phyloP scores from a whole-genome alignment of 2,113 vertebrate species.

The Rhea pennata region DNA sequence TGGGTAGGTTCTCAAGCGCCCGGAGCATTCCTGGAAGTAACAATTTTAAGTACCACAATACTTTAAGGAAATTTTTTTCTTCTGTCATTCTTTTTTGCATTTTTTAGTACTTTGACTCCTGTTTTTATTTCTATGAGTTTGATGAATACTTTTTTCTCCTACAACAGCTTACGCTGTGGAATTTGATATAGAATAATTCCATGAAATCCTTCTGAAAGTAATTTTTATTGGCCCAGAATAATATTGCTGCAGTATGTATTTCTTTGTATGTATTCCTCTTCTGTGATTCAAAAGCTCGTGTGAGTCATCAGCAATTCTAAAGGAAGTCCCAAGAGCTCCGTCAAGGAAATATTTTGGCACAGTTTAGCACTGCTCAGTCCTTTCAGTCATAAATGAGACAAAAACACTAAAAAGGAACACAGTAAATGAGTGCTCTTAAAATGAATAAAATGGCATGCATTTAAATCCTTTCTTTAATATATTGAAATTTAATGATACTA shows the following conservation, averaged over 20 bases:
- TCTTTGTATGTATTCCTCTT: not conserved
- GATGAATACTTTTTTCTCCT: constrained; percentile 25
- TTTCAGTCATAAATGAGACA: constrained; percentile 45
- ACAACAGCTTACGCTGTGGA: constrained; percentile 40
- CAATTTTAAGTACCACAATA: not conserved
- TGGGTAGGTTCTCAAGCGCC: not conserved
- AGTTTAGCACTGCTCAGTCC: constrained; percentile 10
- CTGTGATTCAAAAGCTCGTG: constrained; percentile 15
- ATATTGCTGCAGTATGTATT: not conserved
- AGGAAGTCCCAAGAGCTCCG: constrained; percentile 17
- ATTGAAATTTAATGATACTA: constrained; percentile 70
- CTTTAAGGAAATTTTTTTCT: not conserved
- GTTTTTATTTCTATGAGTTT: not conserved
- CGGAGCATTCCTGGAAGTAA: not conserved
- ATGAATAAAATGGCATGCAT: constrained; percentile 18
- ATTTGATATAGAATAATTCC: constrained; percentile 12
- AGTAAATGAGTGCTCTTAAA: constrained; percentile 12
- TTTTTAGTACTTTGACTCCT: not conserved
- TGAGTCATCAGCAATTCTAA: constrained; percentile 49
- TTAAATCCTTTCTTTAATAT: constrained; percentile 51
- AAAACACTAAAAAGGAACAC: constrained; percentile 28
- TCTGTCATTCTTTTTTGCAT: not conserved
- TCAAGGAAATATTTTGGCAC: constrained; percentile 42
- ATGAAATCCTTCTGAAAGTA: constrained; percentile 37
- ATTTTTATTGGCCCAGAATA: not conserved